Base-by-base conservation (phyloP, 2,888 invertebrate species). In the Teleogryllus oceanicus region DNA sequence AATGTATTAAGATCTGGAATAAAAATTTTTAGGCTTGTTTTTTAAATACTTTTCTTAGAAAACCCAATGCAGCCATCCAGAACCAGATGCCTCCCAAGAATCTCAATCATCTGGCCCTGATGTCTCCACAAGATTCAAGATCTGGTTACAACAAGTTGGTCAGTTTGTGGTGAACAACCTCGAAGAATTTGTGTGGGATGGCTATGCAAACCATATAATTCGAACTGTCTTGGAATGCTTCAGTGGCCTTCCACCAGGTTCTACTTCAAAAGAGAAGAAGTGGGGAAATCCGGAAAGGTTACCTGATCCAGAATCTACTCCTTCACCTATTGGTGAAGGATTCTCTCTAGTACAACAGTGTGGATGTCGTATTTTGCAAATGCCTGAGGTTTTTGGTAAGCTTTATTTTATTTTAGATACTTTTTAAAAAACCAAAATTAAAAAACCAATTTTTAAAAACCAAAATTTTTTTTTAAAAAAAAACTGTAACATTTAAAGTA, bases 151-250 rank as follows among this genome's bases (percentile, higher is more conserved):
- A 18, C 94, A 93, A 86, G 88, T 94, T 5, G 90, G 92, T 81
- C 93, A 92, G 87, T 96, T 94, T 86, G 88, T 93, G 37, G 86
- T 95, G 0, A 96, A 96, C 86, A 96, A 96, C 88, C 88, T 95
- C 81, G 96, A 96, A 85, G 95, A 96, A 85, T 96, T 93, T 84
- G 90, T 94, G 0, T 92, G 92, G 91, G 94, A 96, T 85, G 88
- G 88, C 0, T 94, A 93, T 83, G 94, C 93, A 0, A 95, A 92
- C 87, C 93, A 94, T 84, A 91, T 96, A 10, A 88, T 95, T 82
- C 89, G 95, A 78, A 91, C 93, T 13, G 92, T 91, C 2, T 86
- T 95, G n/a, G 90, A 92, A 85, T 92, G 91, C 84, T 87, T 95
- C 0, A 90, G 92, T 18, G 94, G 94, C 1, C 89, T 94, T 16